These are phyloP conservation scores for Drepana arcuata DNA, from an alignment of 1,140 invertebrate genomes.

Conservation along the genomic window DNA sequence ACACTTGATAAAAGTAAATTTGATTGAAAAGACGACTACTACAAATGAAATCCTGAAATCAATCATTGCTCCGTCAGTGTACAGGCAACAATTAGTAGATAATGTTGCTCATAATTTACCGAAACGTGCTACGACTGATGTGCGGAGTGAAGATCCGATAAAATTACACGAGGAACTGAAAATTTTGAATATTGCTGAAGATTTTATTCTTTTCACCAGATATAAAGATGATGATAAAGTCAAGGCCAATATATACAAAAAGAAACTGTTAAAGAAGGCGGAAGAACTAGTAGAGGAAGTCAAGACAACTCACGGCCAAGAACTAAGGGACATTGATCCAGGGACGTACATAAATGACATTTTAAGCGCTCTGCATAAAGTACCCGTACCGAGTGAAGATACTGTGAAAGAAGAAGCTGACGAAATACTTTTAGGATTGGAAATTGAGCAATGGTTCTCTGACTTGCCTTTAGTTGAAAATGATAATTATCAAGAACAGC, in stretches of 20 bases:
- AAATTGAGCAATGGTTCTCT: constrained; percentile 44
- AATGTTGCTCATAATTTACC: constrained; percentile 21
- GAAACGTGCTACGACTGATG: constrained; percentile 5
- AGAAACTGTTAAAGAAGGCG: constrained; percentile 25
- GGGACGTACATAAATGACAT: constrained; percentile 28
- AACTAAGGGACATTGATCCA: constrained; percentile 21
- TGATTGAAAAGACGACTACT: constrained; percentile 31
- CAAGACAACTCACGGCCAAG: constrained; percentile 22
- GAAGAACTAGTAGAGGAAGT: constrained; percentile 25
- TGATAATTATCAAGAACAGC: constrained; percentile 15
- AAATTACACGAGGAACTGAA: constrained; percentile 34
- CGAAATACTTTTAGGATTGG: constrained; percentile 29
- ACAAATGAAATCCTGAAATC: constrained; percentile 23
- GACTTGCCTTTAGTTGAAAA: constrained; percentile 26
- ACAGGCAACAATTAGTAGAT: constrained; percentile 29
- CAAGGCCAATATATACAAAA: constrained; percentile 28
- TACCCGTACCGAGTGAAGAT: constrained; percentile 27
- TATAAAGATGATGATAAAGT: constrained; percentile 28
- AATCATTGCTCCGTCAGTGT: constrained; percentile 11
- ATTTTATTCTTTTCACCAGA: constrained; percentile 26
- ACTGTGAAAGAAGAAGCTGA: constrained; percentile 34
- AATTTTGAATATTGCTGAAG: constrained; percentile 29
- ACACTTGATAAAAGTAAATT: constrained; percentile 28
- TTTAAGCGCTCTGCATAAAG: constrained; percentile 28
- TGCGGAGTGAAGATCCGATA: constrained; percentile 7